Base-by-base conservation (phyloP, 1,140 invertebrate species). In the Hyposmocoma kahamanoa region DNA sequence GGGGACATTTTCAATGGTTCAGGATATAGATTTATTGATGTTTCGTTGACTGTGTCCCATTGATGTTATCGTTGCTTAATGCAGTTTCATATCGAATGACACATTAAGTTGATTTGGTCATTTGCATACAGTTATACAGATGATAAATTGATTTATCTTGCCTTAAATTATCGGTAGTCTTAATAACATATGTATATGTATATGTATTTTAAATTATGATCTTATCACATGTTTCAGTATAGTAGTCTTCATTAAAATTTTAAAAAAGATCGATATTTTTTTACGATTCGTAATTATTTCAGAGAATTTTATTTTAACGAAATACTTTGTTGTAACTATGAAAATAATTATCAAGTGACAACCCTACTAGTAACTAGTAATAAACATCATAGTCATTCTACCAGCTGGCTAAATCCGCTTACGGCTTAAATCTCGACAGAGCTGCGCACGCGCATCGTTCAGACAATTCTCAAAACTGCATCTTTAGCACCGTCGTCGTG, bases 401-500 rank as follows among this genome's bases (percentile, higher is more conserved):
- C 50, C 39, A 57, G 51, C 56, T 55, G 56, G 59, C 69, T 72
- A 72, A 78, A 80, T 77, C 72, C 66, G 66, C 70, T 76, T 73
- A 78, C 67, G 66, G 75, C 67, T 72, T 74, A 79, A 80, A 74
- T 72, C 67, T 61, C 48, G 28, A 42, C 54, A n/a, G 5, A 11
- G 5, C 24, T 28, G 58, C 66, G 52, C 56, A 54, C 52, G 54
- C 50, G 56, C 59, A 59, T 57, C 43, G 47, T 53, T 69, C 56
- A 59, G 64, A 71, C 75, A 64, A 69, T 82, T 80, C 77, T 80
- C 60, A 78, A 84, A 81, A 84, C 72, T 74, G 73, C 70, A 80
- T 75, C 70, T 84, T 80, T 80, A 80, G 73, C 75, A 62, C 75
- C 67, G 69, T 73, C 61, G 60, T 83, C 77, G 79, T 83, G 79